phyloP scores from a whole-genome alignment of 2,888 invertebrate species.

The Machimus rusticus region DNA sequence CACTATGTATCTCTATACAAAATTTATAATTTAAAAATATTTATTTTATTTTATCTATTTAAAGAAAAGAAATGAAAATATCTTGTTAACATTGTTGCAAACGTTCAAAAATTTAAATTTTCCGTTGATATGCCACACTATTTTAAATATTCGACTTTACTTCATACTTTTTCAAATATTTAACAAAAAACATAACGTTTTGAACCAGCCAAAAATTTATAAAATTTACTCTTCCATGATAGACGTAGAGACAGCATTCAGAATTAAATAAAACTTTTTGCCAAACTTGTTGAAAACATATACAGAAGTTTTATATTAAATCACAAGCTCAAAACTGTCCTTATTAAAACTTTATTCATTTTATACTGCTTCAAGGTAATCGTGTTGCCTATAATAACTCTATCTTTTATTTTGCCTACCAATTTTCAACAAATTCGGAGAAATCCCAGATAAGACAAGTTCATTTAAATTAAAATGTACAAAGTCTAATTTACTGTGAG shows the following conservation, averaged over 20 bases:
- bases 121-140: too few relatives aligned
- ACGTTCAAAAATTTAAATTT: neutral
- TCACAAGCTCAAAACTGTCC: neutral
- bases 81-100: too few relatives aligned
- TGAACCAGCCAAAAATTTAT: too few relatives aligned
- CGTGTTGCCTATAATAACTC: neutral
- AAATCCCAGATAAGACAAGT: neutral
- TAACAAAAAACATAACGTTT: too few relatives aligned
- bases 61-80: too few relatives aligned
- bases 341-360: neutral
- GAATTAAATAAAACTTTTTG: neutral
- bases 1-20: too few relatives aligned
- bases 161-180: too few relatives aligned
- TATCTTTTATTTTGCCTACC: neutral
- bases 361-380: neutral
- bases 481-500: neutral
- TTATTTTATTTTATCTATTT: too few relatives aligned
- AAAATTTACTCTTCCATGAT: neutral
- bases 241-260: neutral
- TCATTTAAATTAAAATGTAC: neutral
- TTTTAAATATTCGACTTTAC: too few relatives aligned
- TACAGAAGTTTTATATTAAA: neutral
- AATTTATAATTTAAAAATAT: too few relatives aligned
- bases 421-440: too few relatives aligned
- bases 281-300: neutral